Conservation (phyloP, 1,140 invertebrate species). For the Drosophila bocqueti region DNA sequence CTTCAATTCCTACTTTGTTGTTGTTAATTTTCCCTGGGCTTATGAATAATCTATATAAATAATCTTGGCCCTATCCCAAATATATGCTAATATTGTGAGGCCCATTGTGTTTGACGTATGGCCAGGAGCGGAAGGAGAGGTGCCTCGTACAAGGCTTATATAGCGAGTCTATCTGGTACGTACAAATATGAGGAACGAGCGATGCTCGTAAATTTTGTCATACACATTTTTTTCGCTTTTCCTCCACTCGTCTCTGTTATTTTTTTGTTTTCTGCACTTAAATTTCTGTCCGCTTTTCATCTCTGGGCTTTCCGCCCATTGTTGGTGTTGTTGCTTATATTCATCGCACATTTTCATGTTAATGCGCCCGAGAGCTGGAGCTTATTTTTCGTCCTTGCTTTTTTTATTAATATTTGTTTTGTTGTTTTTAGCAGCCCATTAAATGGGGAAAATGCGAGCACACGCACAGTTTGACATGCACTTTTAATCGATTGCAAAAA, state of each 20-base stretch:
- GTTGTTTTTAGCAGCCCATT: slow-evolving; percentile 79
- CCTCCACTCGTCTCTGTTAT: slow-evolving; percentile 18
- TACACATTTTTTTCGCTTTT: slow-evolving; percentile 70
- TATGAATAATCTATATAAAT: neutral
- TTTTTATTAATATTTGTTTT: slow-evolving; percentile 60
- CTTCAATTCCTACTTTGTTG: neutral
- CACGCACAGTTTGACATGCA: slow-evolving; percentile 81
- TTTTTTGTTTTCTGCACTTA: slow-evolving; percentile 58
- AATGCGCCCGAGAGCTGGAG: slow-evolving; percentile 54
- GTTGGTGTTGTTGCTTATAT: slow-evolving; percentile 30
- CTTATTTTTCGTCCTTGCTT: slow-evolving; percentile 56
- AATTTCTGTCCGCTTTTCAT: slow-evolving; percentile 52
- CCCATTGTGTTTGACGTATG: slow-evolving; percentile 11
- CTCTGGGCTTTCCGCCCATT: slow-evolving; percentile 37
- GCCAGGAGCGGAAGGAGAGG: neutral
- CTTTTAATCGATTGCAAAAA: slow-evolving; percentile 76
- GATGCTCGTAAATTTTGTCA: slow-evolving; percentile 80
- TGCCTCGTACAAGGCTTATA: slow-evolving; percentile 38
- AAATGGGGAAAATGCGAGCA: slow-evolving; percentile 65
- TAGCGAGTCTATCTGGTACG: slow-evolving; percentile 25
- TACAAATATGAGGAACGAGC: slow-evolving; percentile 65
- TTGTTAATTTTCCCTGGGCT: neutral
- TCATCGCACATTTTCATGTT: slow-evolving; percentile 70
- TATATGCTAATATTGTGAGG: slow-evolving; percentile 25
- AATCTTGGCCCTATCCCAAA: neutral